phyloP scores from a whole-genome alignment of 2,888 invertebrate genomes.

The Diogma glabrata region DNA sequence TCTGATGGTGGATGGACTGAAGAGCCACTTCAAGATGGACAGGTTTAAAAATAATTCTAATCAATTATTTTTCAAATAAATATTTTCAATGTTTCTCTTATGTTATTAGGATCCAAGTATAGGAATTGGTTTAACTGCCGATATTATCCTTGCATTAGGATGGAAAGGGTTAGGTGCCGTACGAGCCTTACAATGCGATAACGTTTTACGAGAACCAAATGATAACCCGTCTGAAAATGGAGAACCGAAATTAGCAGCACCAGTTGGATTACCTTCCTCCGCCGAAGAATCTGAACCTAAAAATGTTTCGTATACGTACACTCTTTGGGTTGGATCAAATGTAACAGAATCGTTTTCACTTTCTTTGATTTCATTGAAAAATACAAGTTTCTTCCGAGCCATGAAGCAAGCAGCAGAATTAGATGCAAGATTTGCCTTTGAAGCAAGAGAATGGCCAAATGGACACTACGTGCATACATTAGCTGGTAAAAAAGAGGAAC shows the following conservation, averaged over 20 bases:
- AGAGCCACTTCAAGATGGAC: conserved; percentile 37
- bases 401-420: conserved; percentile 78
- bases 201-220: conserved; percentile 36
- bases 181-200: conserved; percentile 39
- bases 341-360: conserved; percentile 71
- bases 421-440: conserved; percentile 59
- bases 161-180: conserved; percentile 61
- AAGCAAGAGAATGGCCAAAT: conserved; percentile 83
- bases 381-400: conserved; percentile 55
- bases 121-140: conserved; percentile 62
- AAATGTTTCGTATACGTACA: conserved; percentile 71
- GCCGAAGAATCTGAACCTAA: conserved; percentile 35
- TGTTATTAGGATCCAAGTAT: conserved; percentile 32
- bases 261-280: conserved; percentile 33
- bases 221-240: conserved; percentile 35
- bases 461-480: conserved; percentile 85
- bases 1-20: conserved; percentile 69
- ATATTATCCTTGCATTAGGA: conserved; percentile 65
- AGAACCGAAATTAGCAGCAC: conserved; percentile 35
- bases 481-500: conserved; percentile 39
- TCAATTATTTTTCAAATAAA: not conserved
- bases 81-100: not conserved
- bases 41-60: conserved; percentile 1
- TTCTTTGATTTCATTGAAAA: conserved; percentile 60
- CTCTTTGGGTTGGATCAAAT: conserved; percentile 80